phyloP scores from a whole-genome alignment of 2,888 invertebrate genomes.

The Quadriops clusia region DNA sequence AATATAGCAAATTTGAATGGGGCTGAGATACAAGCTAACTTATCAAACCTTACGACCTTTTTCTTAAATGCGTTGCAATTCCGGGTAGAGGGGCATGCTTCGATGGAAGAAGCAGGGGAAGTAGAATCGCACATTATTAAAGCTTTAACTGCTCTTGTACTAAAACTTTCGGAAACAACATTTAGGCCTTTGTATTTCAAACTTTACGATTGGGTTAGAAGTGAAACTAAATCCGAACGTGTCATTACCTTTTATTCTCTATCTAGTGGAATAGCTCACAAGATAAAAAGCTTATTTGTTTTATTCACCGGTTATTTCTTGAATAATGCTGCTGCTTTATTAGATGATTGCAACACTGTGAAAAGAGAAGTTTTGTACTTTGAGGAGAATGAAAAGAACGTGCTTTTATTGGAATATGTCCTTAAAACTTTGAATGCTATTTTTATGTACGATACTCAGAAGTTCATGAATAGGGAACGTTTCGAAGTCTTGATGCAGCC shows the following conservation, averaged over 20 bases:
- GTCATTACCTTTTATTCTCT: slow-evolving; percentile 75
- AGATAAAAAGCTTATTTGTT: slow-evolving; percentile 76
- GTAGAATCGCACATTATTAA: slow-evolving; percentile 67
- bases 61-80: slow-evolving; percentile 63
- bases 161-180: slow-evolving; percentile 79
- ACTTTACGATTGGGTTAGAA: slow-evolving; percentile 73
- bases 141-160: slow-evolving; percentile 64
- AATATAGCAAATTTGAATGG: slow-evolving; percentile 52
- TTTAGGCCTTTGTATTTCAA: slow-evolving; percentile 82
- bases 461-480: slow-evolving; percentile 72
- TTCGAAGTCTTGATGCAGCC: slow-evolving; percentile 79
- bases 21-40: slow-evolving; percentile 50
- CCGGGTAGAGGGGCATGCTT: slow-evolving; percentile 40
- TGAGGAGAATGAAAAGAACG: slow-evolving; percentile 42
- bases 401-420: slow-evolving; percentile 56
- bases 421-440: slow-evolving; percentile 64
- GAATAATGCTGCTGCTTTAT: slow-evolving; percentile 63
- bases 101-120: slow-evolving; percentile 38
- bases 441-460: slow-evolving; percentile 72
- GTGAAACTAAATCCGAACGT: slow-evolving; percentile 48
- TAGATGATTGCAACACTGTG: slow-evolving; percentile 54
- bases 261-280: slow-evolving; percentile 65
- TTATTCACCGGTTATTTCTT: slow-evolving; percentile 82
- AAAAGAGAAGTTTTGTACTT: slow-evolving; percentile 45
- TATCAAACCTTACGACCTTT: slow-evolving; percentile 58